Evolutionary conservation across 2,888 invertebrate genomes (phyloP).

Genomic region (Lycocerus yunnanus): DNA sequence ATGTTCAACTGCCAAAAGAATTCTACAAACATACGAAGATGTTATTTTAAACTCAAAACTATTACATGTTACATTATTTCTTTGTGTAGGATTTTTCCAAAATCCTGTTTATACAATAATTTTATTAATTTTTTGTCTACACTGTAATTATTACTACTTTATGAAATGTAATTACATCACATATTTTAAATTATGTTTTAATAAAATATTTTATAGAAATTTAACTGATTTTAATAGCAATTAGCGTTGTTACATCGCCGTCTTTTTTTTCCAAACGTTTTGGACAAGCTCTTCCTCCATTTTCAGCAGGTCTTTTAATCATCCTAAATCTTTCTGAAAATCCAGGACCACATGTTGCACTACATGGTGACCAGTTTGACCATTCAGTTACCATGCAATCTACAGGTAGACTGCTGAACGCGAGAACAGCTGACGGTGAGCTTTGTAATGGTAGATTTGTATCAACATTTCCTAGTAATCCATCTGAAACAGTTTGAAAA

Average conservation of each 20-base stretch:
- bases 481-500: conserved; percentile 37
- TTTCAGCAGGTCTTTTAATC: conserved; percentile 65
- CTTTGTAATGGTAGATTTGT: conserved; percentile 2
- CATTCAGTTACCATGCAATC: conserved; percentile 79
- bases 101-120: background rate
- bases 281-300: conserved; percentile 70
- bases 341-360: conserved; percentile 78
- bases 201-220: background rate
- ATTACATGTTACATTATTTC: background rate
- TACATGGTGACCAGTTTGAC: conserved; percentile 85
- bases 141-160: background rate
- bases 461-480: conserved; percentile 36
- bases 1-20: background rate
- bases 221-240: conserved; percentile 27
- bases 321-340: conserved; percentile 66
- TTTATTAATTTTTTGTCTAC: background rate
- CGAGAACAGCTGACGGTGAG: conserved; percentile 21
- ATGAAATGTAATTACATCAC: background rate
- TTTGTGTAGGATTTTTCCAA: background rate
- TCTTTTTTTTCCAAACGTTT: conserved; percentile 61
- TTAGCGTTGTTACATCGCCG: conserved; percentile 57
- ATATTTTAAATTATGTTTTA: background rate
- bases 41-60: background rate
- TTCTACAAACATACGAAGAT: background rate
- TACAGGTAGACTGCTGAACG: conserved; percentile 37